Percentiles rank a stretch among this genome's conserved stretches.
Evolutionary conservation across 2,888 invertebrate genomes (phyloP).

Genomic region (Uropetala carovei): DNA sequence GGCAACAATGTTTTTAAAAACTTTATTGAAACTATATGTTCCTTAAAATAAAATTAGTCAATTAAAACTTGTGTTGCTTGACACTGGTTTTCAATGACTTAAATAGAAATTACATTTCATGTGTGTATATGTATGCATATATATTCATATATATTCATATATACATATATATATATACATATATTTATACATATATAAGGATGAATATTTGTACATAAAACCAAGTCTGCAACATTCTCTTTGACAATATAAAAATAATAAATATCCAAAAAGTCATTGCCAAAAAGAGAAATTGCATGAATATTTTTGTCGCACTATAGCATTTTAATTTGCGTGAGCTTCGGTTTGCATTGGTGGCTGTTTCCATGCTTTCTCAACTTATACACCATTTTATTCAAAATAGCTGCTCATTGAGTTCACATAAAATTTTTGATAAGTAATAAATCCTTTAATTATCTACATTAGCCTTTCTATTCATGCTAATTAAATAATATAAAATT

Average conservation of each 20-base stretch:
- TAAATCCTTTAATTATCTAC: neutral
- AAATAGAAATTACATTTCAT: neutral
- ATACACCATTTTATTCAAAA: slow-evolving; percentile 33
- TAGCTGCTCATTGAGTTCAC: slow-evolving; percentile 22
- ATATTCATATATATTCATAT: neutral
- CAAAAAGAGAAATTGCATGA: slow-evolving; percentile 49
- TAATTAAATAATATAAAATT: slow-evolving; percentile 5
- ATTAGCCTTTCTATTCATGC: neutral
- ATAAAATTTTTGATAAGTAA: neutral
- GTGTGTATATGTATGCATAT: neutral
- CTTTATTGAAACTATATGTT: too few relatives aligned
- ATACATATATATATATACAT: neutral
- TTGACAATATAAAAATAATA: slow-evolving; percentile 42
- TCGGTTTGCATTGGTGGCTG: slow-evolving; percentile 63
- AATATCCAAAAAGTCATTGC: neutral
- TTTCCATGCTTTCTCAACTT: slow-evolving; percentile 63
- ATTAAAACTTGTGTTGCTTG: slow-evolving; percentile 37
- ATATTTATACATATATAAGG: slow-evolving; percentile 1
- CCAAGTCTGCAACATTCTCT: slow-evolving; percentile 56
- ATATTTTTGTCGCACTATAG: slow-evolving; percentile 58
- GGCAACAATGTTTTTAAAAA: neutral
- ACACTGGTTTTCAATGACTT: neutral
- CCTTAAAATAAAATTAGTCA: neutral
- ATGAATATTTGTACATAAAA: slow-evolving; percentile 9
- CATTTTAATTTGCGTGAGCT: slow-evolving; percentile 54